These are phyloP conservation scores for Drosophila tanythrix DNA, from an alignment of 2,888 invertebrate genomes.

Conservation along the genomic window DNA sequence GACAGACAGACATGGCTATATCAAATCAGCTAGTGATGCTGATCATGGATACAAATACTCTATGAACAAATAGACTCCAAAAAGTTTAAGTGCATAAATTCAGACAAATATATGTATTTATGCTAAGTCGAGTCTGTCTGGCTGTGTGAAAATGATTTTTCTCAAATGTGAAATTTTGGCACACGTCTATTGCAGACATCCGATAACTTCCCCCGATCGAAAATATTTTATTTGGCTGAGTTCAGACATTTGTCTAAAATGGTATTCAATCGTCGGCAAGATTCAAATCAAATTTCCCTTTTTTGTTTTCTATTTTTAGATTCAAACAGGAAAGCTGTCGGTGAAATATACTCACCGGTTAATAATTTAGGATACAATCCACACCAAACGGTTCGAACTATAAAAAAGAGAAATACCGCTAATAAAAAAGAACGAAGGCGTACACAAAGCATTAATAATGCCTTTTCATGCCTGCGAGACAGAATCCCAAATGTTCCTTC, in stretches of 20 bases:
- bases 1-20: neutral
- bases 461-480: constrained; percentile 95
- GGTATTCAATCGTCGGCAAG: neutral
- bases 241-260: neutral
- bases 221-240: neutral
- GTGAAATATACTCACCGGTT: constrained; percentile 67
- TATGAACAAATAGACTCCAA: neutral
- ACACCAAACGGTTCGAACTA: constrained; percentile 83
- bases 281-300: neutral
- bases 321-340: constrained; percentile 72
- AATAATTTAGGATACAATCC: constrained; percentile 74
- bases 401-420: constrained; percentile 94
- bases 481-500: constrained; percentile 98
- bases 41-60: neutral
- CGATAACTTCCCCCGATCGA: neutral
- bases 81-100: neutral
- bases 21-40: neutral
- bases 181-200: neutral
- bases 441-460: constrained; percentile 97
- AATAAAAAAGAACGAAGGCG: constrained; percentile 97
- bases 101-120: neutral
- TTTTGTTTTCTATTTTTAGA: constrained; percentile 45
- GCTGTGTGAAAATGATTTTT: neutral
- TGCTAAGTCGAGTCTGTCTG: neutral
- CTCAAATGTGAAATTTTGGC: neutral